phyloP scores from a whole-genome alignment of 2,797 vertebrate species.

The Scolopax bukidnonensis region DNA sequence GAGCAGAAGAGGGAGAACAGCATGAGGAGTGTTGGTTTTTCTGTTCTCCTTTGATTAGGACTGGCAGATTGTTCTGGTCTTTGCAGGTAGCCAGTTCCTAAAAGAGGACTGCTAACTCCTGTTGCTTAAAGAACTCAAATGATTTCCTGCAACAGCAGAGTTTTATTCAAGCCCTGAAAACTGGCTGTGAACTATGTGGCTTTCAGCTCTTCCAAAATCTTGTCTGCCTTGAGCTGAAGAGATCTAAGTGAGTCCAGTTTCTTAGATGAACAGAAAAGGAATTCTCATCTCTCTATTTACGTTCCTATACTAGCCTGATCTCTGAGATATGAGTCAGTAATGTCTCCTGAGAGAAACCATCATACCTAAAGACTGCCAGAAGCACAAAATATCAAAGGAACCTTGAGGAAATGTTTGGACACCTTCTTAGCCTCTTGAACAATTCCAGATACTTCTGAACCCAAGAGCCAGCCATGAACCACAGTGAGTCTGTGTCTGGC shows the following conservation, averaged over 20 bases:
- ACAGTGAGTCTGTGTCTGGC: conserved; percentile 21
- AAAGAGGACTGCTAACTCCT: background rate
- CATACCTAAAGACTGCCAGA: background rate
- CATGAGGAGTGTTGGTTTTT: background rate
- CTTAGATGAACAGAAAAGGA: conserved; percentile 14
- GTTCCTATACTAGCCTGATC: background rate
- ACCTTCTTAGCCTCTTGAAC: conserved; percentile 43
- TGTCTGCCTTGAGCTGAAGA: conserved; percentile 6
- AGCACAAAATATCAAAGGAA: conserved; percentile 24
- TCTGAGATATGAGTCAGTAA: conserved; percentile 11
- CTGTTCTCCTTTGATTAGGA: background rate
- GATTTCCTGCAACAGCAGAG: background rate
- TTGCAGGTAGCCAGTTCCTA: background rate
- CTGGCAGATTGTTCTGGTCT: background rate
- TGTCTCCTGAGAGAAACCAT: background rate
- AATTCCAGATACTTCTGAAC: conserved; percentile 48
- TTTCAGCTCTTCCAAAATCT: conserved; percentile 13
- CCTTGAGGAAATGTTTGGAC: conserved; percentile 36
- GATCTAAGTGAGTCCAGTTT: background rate
- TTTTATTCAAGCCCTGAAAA: conserved; percentile 23
- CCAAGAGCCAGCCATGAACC: background rate
- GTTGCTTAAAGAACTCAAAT: background rate
- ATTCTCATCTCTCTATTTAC: background rate
- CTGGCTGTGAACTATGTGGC: background rate
- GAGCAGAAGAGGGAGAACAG: background rate